phyloP scores from a whole-genome alignment of 2,113 vertebrate species.

The Siniperca chuatsi region DNA sequence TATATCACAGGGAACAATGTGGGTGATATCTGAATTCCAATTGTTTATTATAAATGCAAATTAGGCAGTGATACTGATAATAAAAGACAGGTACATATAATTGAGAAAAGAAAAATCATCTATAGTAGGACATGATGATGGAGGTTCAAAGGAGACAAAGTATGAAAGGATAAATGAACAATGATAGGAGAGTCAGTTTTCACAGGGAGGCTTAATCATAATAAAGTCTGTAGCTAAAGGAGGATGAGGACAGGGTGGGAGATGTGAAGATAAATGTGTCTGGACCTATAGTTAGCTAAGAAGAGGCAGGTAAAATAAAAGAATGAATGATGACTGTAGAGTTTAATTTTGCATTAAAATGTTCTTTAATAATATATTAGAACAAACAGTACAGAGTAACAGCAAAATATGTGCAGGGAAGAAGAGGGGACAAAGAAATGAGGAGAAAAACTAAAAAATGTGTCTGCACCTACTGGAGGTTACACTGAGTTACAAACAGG shows the following conservation, averaged over 20 bases:
- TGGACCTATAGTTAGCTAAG: neutral
- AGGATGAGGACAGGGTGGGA: neutral
- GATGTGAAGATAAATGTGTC: constrained; percentile 22
- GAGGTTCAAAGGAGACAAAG: neutral
- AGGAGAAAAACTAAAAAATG: neutral
- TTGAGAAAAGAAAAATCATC: neutral
- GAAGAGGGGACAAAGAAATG: no score
- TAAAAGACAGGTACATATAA: neutral
- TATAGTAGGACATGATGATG: neutral
- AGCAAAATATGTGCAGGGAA: neutral
- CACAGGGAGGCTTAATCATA: constrained; percentile 8
- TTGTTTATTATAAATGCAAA: constrained; percentile 33
- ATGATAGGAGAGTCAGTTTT: constrained; percentile 22
- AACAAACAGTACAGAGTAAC: neutral
- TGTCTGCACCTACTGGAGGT: neutral
- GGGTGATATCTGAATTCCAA: constrained; percentile 18
- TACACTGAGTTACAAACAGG: neutral
- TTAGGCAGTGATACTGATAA: constrained; percentile 28
- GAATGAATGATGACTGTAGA: neutral
- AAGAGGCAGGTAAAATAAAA: neutral
- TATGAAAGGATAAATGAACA: constrained; percentile 22
- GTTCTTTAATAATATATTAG: neutral
- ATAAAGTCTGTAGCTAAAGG: constrained; percentile 3
- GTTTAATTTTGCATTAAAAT: neutral
- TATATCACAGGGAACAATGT: neutral